A percentile compares a stretch with the other conserved stretches of the same genome.
Evolutionary conservation across 2,888 invertebrate genomes (phyloP).

Genomic region (Allolobophora icterica): DNA sequence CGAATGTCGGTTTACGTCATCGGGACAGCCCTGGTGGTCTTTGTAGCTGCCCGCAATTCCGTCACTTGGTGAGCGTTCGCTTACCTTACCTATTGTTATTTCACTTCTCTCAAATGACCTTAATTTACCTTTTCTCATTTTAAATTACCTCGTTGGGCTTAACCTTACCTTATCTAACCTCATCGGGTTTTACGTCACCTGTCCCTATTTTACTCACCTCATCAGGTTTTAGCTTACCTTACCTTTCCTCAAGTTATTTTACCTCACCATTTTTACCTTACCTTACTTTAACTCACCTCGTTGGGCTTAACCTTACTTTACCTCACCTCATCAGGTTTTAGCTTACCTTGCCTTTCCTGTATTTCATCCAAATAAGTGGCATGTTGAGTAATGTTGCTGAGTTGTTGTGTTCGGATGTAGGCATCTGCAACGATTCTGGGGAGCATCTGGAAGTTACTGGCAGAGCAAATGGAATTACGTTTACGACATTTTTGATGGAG

Average conservation of each 20-base stretch:
- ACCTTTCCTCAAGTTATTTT: background rate
- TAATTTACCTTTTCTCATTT: too few species aligned
- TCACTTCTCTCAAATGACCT: too few species aligned
- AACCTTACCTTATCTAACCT: too few species aligned
- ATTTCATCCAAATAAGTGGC: too few species aligned
- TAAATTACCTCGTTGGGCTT: too few species aligned
- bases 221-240: background rate
- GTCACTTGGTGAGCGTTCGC: slow-evolving; percentile 75
- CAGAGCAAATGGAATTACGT: slow-evolving; percentile 81
- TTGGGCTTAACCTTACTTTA: too few species aligned
- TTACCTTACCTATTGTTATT: background rate
- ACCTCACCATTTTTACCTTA: background rate
- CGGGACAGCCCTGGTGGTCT: slow-evolving; percentile 76
- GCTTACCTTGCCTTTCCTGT: background rate
- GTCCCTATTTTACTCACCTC: too few species aligned
- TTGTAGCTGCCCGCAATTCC: slow-evolving; percentile 79
- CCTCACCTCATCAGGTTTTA: background rate
- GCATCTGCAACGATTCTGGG: slow-evolving; percentile 83
- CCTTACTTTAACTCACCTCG: too few species aligned
- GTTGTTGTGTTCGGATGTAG: slow-evolving; percentile 65
- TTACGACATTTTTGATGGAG: slow-evolving; percentile 71
- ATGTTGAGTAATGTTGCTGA: too few species aligned
- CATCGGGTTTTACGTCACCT: background rate
- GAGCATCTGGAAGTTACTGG: slow-evolving; percentile 84
- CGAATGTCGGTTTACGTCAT: slow-evolving; percentile 77